Conservation (phyloP, 2,113 vertebrate species). For the Thinocorus orbignyianus region DNA sequence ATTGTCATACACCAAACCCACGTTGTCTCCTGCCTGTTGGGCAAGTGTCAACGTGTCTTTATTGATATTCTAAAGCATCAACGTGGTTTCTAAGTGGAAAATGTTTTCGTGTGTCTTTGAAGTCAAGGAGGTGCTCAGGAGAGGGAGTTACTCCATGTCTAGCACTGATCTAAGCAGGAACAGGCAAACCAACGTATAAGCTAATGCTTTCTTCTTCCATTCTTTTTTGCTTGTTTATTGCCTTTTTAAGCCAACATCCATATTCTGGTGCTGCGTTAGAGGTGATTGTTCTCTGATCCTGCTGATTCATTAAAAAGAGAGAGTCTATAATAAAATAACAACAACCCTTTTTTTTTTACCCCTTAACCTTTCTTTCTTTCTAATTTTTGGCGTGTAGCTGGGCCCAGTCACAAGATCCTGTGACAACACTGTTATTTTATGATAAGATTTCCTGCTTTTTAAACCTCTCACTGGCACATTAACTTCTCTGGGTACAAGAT, state of each 20-base stretch:
- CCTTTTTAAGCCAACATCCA: not conserved
- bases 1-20: not conserved
- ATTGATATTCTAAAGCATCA: not conserved
- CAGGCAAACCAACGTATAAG: not conserved
- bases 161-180: not conserved
- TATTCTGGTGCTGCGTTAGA: not conserved
- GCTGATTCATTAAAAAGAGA: constrained; percentile 16
- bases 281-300: constrained; percentile 44
- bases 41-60: not conserved
- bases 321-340: not conserved
- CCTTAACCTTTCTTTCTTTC: not conserved
- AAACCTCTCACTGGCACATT: constrained; percentile 33
- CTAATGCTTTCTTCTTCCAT: not conserved
- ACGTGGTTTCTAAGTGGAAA: not conserved
- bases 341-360: not conserved
- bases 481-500: constrained; percentile 54
- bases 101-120: not conserved
- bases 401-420: not conserved
- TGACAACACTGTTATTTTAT: constrained; percentile 3
- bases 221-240: not conserved
- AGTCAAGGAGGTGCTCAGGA: not conserved
- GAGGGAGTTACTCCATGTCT: not conserved
- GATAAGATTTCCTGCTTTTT: not conserved
- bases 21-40: not conserved
- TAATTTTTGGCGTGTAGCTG: not conserved